Evolutionary conservation across 2,113 vertebrate genomes (phyloP).

Genomic region (Perca fluviatilis): DNA sequence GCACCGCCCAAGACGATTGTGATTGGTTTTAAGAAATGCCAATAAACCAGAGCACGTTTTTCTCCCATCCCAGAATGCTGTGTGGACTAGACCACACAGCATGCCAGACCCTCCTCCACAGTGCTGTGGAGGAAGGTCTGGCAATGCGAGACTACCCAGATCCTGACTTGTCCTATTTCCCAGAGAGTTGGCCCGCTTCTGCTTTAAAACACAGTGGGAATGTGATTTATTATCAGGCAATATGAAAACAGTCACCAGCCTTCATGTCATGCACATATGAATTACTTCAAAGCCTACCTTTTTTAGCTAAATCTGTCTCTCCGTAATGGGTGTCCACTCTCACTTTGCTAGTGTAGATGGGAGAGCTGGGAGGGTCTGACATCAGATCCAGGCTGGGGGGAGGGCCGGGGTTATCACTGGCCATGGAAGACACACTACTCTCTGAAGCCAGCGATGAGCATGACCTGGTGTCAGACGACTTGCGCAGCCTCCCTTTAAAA

Average conservation of each 20-base stretch:
- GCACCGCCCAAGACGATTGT: too few species aligned
- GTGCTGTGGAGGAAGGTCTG: too few species aligned
- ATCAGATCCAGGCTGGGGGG: conserved; percentile 80
- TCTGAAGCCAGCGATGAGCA: conserved; percentile 94
- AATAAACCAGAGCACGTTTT: too few species aligned
- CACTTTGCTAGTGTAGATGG: conserved; percentile 89
- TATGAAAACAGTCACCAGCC: not conserved
- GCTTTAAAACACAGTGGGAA: not conserved
- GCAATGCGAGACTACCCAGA: too few species aligned
- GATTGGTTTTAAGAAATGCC: too few species aligned
- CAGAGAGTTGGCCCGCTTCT: too few species aligned
- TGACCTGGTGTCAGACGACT: conserved; percentile 91
- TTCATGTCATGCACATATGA: not conserved
- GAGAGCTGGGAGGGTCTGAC: conserved; percentile 84
- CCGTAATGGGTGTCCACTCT: conserved; percentile 83
- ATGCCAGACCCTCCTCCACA: too few species aligned
- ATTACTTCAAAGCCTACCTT: conserved; percentile 70
- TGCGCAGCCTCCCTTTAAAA: conserved; percentile 90
- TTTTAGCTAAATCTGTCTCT: conserved; percentile 78
- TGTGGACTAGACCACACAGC: too few species aligned
- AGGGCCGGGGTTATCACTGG: conserved; percentile 85
- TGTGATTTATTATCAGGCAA: not conserved
- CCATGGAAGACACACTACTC: conserved; percentile 91
- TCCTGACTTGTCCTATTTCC: too few species aligned
- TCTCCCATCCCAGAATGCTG: too few species aligned